Percentiles rank a stretch among this genome's conserved stretches.
Conservation (phyloP, 2,888 invertebrate genomes). For the Glaucopsyche alexis region DNA sequence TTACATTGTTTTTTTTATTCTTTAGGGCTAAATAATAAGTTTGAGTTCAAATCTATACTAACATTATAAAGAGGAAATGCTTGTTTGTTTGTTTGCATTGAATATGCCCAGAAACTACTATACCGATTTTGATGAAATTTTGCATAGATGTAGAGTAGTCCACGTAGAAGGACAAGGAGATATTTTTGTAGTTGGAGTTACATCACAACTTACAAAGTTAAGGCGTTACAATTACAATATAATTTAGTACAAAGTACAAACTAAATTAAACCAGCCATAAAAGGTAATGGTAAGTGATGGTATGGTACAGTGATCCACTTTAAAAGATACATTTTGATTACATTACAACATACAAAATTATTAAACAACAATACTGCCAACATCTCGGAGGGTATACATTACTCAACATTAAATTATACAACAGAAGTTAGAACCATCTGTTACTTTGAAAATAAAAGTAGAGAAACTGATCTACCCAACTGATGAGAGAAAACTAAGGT, state of each 20-base stretch:
- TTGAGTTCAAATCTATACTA: too few relatives aligned
- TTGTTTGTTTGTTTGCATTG: too few relatives aligned
- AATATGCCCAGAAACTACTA: too few relatives aligned
- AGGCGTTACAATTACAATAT: too few relatives aligned
- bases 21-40: too few relatives aligned
- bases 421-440: not conserved
- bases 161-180: too few relatives aligned
- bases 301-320: not conserved
- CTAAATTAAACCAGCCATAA: not conserved
- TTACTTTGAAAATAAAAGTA: constrained; percentile 1
- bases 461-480: not conserved
- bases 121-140: too few relatives aligned
- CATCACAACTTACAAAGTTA: not conserved
- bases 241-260: not conserved
- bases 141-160: too few relatives aligned
- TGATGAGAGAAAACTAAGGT: too few relatives aligned
- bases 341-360: constrained; percentile 9
- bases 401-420: constrained; percentile 17
- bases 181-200: too few relatives aligned
- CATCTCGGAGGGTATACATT: not conserved
- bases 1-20: too few relatives aligned
- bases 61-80: too few relatives aligned
- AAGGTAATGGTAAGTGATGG: not conserved
- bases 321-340: not conserved
- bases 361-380: constrained; percentile 14